Conservation (phyloP, 2,888 invertebrate genomes). For the Embidobia sp. region DNA sequence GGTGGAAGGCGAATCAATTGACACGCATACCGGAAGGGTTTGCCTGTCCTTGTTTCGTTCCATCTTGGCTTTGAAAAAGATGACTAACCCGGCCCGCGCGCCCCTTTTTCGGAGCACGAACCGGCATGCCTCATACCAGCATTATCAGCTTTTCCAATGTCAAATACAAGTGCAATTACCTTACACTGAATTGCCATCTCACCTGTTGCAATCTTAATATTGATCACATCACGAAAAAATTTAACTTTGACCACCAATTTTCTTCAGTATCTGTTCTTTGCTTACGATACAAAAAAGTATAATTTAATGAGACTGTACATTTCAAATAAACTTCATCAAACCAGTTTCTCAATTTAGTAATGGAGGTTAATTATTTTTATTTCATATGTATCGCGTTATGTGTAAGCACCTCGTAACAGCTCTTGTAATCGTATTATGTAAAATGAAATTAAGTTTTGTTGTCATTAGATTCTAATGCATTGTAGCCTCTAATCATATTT, state of each 20-base stretch:
- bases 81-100: slow-evolving; percentile 44
- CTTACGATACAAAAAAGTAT: no score
- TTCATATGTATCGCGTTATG: no score
- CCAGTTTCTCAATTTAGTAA: not conserved
- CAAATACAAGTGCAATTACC: slow-evolving; percentile 53
- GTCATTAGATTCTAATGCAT: slow-evolving; percentile 12
- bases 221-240: slow-evolving; percentile 47
- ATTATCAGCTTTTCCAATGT: slow-evolving; percentile 45
- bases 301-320: no score
- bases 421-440: not conserved
- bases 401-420: not conserved
- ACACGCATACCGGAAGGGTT: no score
- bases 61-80: slow-evolving; percentile 66
- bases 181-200: slow-evolving; percentile 67
- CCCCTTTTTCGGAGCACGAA: slow-evolving; percentile 8
- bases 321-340: not conserved
- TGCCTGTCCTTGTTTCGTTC: slow-evolving; percentile 58
- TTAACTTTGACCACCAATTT: no score
- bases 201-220: slow-evolving; percentile 69
- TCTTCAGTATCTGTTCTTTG: no score
- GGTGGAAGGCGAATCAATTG: no score
- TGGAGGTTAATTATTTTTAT: no score
- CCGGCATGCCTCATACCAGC: slow-evolving; percentile 10
- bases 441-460: slow-evolving; percentile 4
- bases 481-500: slow-evolving; percentile 1